Conservation (phyloP, 2,797 vertebrate genomes). For the Enteromius paludinosus region DNA sequence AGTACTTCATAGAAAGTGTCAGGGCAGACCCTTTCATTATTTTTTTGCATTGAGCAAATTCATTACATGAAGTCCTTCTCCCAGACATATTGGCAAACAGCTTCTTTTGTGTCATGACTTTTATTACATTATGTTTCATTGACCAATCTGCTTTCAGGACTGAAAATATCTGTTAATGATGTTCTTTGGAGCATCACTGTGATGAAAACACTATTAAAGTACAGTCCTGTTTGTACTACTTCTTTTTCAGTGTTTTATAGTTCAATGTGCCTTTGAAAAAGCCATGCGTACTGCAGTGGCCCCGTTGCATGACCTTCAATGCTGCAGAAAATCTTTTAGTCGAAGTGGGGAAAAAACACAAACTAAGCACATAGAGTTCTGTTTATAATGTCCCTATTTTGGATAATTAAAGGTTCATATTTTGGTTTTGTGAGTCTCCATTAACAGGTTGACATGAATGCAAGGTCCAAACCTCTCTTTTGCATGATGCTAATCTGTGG, state of each 20-base stretch:
- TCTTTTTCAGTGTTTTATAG: background rate
- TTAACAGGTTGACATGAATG: too few species aligned
- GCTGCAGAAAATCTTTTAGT: slow-evolving; percentile 7
- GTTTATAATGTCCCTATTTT: background rate
- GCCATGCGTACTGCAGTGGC: slow-evolving; percentile 3
- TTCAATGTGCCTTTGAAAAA: slow-evolving; percentile 9
- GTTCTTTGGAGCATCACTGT: background rate
- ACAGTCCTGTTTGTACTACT: background rate
- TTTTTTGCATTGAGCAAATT: background rate
- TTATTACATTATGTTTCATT: background rate
- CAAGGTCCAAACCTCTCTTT: too few species aligned
- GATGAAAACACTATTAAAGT: background rate
- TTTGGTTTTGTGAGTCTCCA: too few species aligned
- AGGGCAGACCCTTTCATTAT: background rate
- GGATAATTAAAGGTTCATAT: too few species aligned
- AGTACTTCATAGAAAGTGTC: background rate
- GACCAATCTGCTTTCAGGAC: background rate
- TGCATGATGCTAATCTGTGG: too few species aligned
- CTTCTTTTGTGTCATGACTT: background rate
- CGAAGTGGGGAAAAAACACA: background rate
- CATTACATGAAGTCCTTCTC: background rate
- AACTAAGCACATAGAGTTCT: background rate
- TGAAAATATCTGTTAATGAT: background rate
- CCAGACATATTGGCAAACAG: background rate
- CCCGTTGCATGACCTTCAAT: slow-evolving; percentile 36